Evolutionary conservation across 1,140 invertebrate genomes (phyloP), one percentile per base, ranked within the genome.

Genomic region (Drosophila nigromelanica): DNA sequence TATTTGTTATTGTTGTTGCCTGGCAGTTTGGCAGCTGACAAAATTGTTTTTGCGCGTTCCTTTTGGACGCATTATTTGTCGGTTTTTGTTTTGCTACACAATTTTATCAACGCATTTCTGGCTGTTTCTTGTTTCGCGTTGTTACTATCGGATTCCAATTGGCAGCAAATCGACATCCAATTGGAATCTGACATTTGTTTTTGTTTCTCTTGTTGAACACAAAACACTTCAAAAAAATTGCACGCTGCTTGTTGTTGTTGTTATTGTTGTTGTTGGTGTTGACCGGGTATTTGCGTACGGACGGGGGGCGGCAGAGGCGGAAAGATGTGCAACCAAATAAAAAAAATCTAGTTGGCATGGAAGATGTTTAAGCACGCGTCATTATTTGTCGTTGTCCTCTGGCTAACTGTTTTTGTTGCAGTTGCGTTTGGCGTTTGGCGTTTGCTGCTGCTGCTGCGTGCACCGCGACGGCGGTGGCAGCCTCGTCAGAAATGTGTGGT

Each of bases 401-500:
- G 40, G 63, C 47, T 73, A 73, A 73, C 63, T 72, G 69, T 59
- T 72, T 54, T 55, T 70, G 43, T 67, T 67, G 63, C 45, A 48
- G 67, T 39, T 67, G 63, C 33, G 27, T 39, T 71, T 51, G 3
- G 21, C 54, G 24, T 14, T 56, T 15, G n/a, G 50, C 35, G 18
- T 40, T 69, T 56, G 54, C 43, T 63, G 61, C 48, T 54, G 33
- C 45, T 70, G 60, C 67, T 70, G 62, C 56, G 54, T 73, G 63
- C 64, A 71, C 55, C 78, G 78, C 78, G 78, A 77, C 73, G 78
- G 60, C 61, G 55, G 42, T 73, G 76, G 52, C 69, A 67, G 69
- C 60, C 61, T 61, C 56, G 63, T 72, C 62, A 58, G 27, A 72
- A 52, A 50, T 79, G 73, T 86, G 83, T 80, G 80, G 81, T 89